These are phyloP conservation scores for Calyptomena viridis DNA, from an alignment of 2,113 vertebrate species.

Conservation along the genomic window DNA sequence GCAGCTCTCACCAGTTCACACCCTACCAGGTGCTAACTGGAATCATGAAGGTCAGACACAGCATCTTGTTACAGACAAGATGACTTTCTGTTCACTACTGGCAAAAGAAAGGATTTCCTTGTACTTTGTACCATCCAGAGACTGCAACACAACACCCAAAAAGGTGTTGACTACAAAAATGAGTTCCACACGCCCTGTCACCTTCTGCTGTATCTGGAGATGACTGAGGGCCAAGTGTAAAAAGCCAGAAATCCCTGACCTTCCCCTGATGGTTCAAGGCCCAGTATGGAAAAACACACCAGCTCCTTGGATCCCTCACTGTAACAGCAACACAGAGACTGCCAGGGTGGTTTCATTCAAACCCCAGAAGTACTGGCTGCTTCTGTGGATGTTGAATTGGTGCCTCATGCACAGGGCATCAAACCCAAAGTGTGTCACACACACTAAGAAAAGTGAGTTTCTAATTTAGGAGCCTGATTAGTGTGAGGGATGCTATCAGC, in stretches of 20 bases:
- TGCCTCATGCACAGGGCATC: not conserved
- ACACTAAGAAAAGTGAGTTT: not conserved
- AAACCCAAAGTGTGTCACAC: not conserved
- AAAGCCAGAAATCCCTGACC: not conserved
- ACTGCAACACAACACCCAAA: not conserved
- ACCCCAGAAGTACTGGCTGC: not conserved
- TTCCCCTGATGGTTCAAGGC: not conserved
- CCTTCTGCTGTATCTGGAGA: not conserved
- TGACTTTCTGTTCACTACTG: not conserved
- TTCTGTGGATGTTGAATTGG: not conserved
- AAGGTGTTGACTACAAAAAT: not conserved
- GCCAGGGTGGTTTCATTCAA: not conserved
- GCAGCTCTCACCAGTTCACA: not conserved
- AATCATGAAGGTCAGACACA: not conserved
- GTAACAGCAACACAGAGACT: not conserved
- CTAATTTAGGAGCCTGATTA: not conserved
- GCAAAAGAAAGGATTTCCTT: not conserved
- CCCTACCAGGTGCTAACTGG: not conserved
- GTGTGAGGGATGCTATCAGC: not conserved
- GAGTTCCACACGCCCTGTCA: not conserved
- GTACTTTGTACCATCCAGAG: not conserved
- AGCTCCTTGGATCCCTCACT: not conserved
- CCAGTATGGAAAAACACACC: not conserved
- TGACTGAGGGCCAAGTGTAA: not conserved
- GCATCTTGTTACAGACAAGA: not conserved